Base-by-base conservation (phyloP, 2,888 invertebrate genomes). In the Pherbina coryleti region DNA sequence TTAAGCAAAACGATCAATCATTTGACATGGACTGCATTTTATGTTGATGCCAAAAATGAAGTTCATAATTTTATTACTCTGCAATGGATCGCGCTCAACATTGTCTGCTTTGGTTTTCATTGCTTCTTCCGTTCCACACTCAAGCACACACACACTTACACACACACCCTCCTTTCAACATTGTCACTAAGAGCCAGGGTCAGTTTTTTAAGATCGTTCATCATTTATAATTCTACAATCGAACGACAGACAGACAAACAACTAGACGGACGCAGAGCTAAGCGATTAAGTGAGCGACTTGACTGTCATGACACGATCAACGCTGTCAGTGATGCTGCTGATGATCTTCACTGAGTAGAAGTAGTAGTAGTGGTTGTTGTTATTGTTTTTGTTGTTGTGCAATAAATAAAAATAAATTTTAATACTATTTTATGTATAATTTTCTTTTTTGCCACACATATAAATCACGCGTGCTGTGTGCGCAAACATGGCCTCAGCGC, bases 1-100 rank as follows among this genome's bases (percentile, higher is more conserved):
- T 44, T 44, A 2, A 44, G 11, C 44, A 44, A 44, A 86, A 85
- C 86, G 84, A 85, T 85, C 86, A 86, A 84, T 85, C 86, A 84
- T 86, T 85, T 84, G 85, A 84, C 84, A 82, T 84, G 83, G 84
- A 76, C 53, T 34, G 72, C 81, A 83, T 81, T 77, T 82, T 78
- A 64, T 25, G 44, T 25, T 37, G 19, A 69, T 37, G 37, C 44
- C 55, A 55, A 55, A 55, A 22, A 11, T 22, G 55, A 22, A 55
- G 55, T 22, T 22, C 5, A 22, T 55, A 55, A 55, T 55, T 55
- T 22, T 19, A 55, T 55, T 5, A 5, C 31, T 17, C 31, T 31
- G 11, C n/a, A 8, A 64, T 19, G n/a, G n/a, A 34, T 44, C 22
- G 9, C 53, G 77, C 57, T 67, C 34, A 31, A 66, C 55, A 64